These are phyloP conservation scores for Zaprionus taronus DNA, from an alignment of 1,140 invertebrate species.

Conservation along the genomic window DNA sequence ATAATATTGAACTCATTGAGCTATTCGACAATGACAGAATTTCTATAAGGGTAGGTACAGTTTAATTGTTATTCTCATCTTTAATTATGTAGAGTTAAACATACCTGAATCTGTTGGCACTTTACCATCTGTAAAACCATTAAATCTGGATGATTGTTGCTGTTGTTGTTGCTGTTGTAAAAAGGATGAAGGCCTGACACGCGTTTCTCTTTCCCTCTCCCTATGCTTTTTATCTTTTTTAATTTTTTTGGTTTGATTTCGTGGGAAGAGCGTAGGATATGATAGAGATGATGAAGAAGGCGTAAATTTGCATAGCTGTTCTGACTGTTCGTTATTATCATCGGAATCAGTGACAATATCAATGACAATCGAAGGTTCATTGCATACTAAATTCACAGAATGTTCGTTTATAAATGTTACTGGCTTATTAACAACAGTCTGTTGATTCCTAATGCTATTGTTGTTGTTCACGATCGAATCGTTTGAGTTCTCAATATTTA, in stretches of 20 bases:
- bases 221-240: slow-evolving; percentile 73
- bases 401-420: slow-evolving; percentile 45
- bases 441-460: slow-evolving; percentile 17
- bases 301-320: slow-evolving; percentile 9
- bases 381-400: slow-evolving; percentile 53
- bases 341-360: slow-evolving; percentile 77
- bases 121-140: slow-evolving; percentile 14
- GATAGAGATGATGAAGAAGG: slow-evolving; percentile 18
- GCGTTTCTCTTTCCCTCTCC: slow-evolving; percentile 43
- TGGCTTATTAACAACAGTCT: slow-evolving; percentile 11
- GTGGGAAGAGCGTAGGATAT: slow-evolving; percentile 22
- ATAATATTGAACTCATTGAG: slow-evolving; percentile 78
- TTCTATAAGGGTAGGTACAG: slow-evolving; percentile 42
- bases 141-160: slow-evolving; percentile 31
- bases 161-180: slow-evolving; percentile 20
- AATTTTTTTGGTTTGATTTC: slow-evolving; percentile 49
- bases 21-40: slow-evolving; percentile 79
- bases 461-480: slow-evolving; percentile 35
- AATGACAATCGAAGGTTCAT: slow-evolving; percentile 64
- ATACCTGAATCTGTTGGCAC: slow-evolving; percentile 53
- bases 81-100: background rate
- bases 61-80: background rate
- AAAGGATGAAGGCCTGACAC: background rate
- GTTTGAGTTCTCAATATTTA: slow-evolving; percentile 31
- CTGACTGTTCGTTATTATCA: slow-evolving; percentile 51